phyloP scores from a whole-genome alignment of 1,140 invertebrate genomes.

The Saxidomus purpurata region DNA sequence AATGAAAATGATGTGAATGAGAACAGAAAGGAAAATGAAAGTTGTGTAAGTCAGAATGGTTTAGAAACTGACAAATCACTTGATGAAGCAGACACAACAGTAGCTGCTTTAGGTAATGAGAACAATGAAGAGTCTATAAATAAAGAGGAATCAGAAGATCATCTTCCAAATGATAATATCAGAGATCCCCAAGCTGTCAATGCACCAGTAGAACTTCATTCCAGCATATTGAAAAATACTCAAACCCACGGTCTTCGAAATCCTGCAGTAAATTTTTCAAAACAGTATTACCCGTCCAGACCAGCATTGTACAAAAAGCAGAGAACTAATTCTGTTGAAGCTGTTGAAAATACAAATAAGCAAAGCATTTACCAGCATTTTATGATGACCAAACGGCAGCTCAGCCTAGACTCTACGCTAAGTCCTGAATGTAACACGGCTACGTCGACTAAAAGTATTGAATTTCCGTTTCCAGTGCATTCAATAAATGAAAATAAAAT shows the following conservation, averaged over 20 bases:
- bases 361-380: constrained; percentile 58
- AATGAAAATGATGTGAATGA: background rate
- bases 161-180: background rate
- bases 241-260: background rate
- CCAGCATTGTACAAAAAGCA: background rate
- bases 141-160: background rate
- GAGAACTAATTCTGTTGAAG: background rate
- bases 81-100: background rate
- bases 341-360: background rate
- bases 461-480: constrained; percentile 79
- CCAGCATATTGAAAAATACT: background rate
- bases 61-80: background rate
- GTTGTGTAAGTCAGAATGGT: background rate
- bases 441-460: constrained; percentile 58
- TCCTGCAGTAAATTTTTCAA: background rate
- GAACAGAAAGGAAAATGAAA: background rate
- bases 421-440: background rate
- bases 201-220: background rate
- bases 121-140: background rate
- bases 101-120: background rate
- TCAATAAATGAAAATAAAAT: constrained; percentile 74
- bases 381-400: constrained; percentile 38
- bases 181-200: background rate
- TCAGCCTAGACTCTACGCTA: constrained; percentile 11
- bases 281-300: constrained; percentile 4